Percentiles rank a stretch among this genome's conserved stretches.
These are phyloP conservation scores for Okamejei kenojei DNA, from an alignment of 2,797 vertebrate genomes.

Conservation along the genomic window DNA sequence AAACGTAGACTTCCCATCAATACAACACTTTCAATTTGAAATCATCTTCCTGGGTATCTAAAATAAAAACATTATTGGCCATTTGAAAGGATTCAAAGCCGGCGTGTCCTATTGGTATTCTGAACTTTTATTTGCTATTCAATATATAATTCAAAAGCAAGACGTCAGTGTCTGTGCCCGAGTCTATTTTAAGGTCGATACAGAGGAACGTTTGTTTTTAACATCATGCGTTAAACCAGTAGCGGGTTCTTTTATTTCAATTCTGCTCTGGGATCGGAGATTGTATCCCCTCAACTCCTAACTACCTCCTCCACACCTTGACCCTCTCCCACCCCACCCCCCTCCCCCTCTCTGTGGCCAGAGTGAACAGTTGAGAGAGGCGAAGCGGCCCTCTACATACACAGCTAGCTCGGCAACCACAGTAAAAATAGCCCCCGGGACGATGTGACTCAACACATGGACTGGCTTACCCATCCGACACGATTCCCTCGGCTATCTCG, in stretches of 20 bases:
- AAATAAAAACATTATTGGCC: background rate
- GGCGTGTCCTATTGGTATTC: background rate
- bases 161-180: background rate
- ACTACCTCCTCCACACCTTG: no score
- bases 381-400: background rate
- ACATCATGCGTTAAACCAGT: no score
- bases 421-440: background rate
- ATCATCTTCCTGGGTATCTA: background rate
- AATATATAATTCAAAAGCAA: background rate
- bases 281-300: no score
- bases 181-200: background rate
- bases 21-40: background rate
- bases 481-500: conserved; percentile 92
- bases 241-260: background rate
- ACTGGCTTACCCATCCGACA: conserved; percentile 83
- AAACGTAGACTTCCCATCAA: background rate
- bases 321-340: background rate
- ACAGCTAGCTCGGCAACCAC: background rate
- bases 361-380: background rate
- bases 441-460: conserved; percentile 24
- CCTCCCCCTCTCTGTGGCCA: background rate
- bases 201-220: background rate
- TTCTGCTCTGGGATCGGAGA: no score
- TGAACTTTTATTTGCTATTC: background rate
- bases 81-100: background rate